phyloP scores from a whole-genome alignment of 2,888 invertebrate species.

The Lochmaea crataegi region DNA sequence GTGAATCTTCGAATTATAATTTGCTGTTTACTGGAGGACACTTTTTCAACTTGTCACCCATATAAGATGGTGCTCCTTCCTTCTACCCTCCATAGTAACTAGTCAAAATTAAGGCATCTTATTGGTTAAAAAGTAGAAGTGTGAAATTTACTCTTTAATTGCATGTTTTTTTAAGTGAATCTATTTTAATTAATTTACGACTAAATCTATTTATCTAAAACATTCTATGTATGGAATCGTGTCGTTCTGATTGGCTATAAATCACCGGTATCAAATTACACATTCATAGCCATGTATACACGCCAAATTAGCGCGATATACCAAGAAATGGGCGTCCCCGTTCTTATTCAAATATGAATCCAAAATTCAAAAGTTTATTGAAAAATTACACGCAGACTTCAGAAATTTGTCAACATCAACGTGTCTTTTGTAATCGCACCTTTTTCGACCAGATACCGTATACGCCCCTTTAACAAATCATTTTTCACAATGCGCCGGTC shows the following conservation, averaged over 20 bases:
- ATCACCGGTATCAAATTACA: slow-evolving; percentile 29
- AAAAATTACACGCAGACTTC: slow-evolving; percentile 59
- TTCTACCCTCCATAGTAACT: too few species aligned
- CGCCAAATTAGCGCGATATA: slow-evolving; percentile 38
- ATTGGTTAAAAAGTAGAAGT: too few species aligned
- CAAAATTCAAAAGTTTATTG: slow-evolving; percentile 56
- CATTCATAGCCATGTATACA: slow-evolving; percentile 36
- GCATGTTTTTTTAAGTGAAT: not conserved
- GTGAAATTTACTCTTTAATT: too few species aligned
- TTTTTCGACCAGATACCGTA: slow-evolving; percentile 50
- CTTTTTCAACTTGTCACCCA: too few species aligned
- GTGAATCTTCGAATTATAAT: too few species aligned
- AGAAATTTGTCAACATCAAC: slow-evolving; percentile 62
- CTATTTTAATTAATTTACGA: not conserved
- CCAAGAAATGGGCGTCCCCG: slow-evolving; percentile 37
- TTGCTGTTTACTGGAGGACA: too few species aligned
- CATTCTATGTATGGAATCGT: not conserved
- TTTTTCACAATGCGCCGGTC: slow-evolving; percentile 55
- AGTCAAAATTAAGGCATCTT: too few species aligned
- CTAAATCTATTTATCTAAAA: not conserved
- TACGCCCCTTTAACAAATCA: slow-evolving; percentile 61
- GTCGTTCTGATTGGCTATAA: slow-evolving; percentile 3
- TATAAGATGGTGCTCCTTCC: too few species aligned
- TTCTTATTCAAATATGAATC: slow-evolving; percentile 39
- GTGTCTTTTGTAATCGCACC: slow-evolving; percentile 56